Evolutionary conservation across 2,113 vertebrate genomes (phyloP).

Genomic region (Myotis davidii): DNA sequence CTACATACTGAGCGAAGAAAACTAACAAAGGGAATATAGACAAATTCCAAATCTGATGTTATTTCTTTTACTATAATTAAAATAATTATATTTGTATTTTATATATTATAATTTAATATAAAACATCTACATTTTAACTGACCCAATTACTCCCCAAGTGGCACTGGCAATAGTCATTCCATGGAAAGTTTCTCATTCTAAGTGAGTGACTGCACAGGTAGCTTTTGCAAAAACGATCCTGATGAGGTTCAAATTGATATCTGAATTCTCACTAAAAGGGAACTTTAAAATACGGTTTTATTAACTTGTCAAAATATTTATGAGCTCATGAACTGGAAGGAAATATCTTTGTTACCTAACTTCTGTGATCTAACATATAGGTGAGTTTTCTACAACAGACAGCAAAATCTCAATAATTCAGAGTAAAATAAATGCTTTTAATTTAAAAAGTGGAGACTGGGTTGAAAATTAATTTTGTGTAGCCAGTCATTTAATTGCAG

Average conservation of each 20-base stretch:
- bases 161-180: constrained; percentile 15
- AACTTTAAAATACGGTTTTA: constrained; percentile 63
- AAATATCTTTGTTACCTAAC: constrained; percentile 30
- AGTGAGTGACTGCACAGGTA: constrained; percentile 10
- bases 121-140: constrained; percentile 56
- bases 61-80: constrained; percentile 16
- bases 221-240: constrained; percentile 23
- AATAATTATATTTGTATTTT: neutral
- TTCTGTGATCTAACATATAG: constrained; percentile 15
- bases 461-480: constrained; percentile 40
- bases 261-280: constrained; percentile 18
- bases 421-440: constrained; percentile 32
- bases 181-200: neutral
- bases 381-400: neutral
- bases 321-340: constrained; percentile 33
- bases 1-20: neutral
- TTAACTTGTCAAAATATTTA: constrained; percentile 49
- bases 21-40: neutral
- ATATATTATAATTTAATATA: constrained; percentile 27
- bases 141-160: constrained; percentile 13
- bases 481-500: constrained; percentile 4
- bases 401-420: constrained; percentile 40
- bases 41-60: constrained; percentile 8
- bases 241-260: constrained; percentile 38
- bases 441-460: neutral